phyloP scores from a whole-genome alignment of 2,113 vertebrate genomes.

The Varanus komodoensis region DNA sequence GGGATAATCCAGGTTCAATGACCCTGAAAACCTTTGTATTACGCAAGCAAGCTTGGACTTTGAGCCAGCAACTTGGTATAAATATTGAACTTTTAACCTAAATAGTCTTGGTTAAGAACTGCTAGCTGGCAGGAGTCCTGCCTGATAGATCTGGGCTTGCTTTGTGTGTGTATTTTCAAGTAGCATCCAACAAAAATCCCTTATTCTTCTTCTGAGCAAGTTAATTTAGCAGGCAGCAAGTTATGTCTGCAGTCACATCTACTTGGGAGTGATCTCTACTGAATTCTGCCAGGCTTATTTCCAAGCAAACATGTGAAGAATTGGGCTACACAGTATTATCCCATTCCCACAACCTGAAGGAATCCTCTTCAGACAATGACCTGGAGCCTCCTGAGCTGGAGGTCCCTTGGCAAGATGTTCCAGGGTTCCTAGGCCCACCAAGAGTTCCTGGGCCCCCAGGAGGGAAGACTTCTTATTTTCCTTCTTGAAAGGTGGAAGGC shows the following conservation, averaged over 20 bases:
- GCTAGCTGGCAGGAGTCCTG: slow-evolving; percentile 57
- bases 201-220: slow-evolving; percentile 14
- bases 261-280: not conserved
- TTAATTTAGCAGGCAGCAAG: not conserved
- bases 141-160: slow-evolving; percentile 38
- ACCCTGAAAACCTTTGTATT: slow-evolving; percentile 65
- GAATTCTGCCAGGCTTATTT: not conserved
- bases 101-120: slow-evolving; percentile 63
- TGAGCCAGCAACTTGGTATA: slow-evolving; percentile 62
- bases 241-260: not conserved
- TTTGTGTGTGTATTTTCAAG: slow-evolving; percentile 60
- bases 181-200: slow-evolving; percentile 66
- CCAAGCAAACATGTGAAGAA: not conserved
- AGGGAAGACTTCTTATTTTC: too few relatives aligned
- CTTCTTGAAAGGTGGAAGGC: too few relatives aligned
- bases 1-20: slow-evolving; percentile 61
- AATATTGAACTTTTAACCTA: slow-evolving; percentile 73
- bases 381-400: too few relatives aligned
- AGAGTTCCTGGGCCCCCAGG: too few relatives aligned
- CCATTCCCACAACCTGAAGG: too few relatives aligned
- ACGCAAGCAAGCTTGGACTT: slow-evolving; percentile 64
- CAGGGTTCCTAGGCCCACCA: too few relatives aligned
- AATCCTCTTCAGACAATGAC: too few relatives aligned
- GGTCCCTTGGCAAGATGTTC: too few relatives aligned
- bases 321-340: not conserved